Conservation (phyloP, 2,113 vertebrate species). For the Alethe castanea region DNA sequence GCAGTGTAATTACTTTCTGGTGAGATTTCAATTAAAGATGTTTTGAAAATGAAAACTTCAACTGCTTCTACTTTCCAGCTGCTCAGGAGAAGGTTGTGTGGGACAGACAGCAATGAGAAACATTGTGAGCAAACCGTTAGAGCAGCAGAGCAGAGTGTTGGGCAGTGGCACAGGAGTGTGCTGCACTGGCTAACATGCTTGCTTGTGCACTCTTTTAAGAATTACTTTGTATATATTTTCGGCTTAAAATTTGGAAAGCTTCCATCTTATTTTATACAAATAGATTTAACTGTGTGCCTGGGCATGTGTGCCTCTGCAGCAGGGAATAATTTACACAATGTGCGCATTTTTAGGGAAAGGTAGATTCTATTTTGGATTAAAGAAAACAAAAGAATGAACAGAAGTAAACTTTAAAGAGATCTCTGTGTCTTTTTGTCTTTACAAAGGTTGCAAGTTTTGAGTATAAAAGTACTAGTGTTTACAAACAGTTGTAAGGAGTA, state of each 20-base stretch:
- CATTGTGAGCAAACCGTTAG: not conserved
- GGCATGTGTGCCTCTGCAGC: not conserved
- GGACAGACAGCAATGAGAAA: not conserved
- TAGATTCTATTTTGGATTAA: not conserved
- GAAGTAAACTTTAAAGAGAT: not conserved
- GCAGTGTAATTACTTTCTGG: not conserved
- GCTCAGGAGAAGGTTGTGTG: not conserved
- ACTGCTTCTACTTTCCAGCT: not conserved
- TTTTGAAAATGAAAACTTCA: not conserved
- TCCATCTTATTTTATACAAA: not conserved
- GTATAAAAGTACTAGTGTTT: not conserved
- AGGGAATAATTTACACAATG: not conserved
- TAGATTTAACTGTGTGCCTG: not conserved
- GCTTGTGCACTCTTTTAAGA: not conserved
- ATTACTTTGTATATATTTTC: not conserved
- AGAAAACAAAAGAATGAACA: not conserved
- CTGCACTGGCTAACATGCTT: fast-evolving
- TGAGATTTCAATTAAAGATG: not conserved
- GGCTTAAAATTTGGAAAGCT: not conserved
- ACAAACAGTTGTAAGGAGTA: not conserved
- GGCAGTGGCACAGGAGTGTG: not conserved
- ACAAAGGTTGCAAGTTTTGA: not conserved
- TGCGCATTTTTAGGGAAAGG: not conserved
- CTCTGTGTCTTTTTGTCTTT: not conserved
- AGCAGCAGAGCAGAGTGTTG: not conserved